Evolutionary conservation across 1,140 invertebrate genomes (phyloP), one percentile per base, ranked within the genome.

Genomic region (Yoshiicerus persimilis): DNA sequence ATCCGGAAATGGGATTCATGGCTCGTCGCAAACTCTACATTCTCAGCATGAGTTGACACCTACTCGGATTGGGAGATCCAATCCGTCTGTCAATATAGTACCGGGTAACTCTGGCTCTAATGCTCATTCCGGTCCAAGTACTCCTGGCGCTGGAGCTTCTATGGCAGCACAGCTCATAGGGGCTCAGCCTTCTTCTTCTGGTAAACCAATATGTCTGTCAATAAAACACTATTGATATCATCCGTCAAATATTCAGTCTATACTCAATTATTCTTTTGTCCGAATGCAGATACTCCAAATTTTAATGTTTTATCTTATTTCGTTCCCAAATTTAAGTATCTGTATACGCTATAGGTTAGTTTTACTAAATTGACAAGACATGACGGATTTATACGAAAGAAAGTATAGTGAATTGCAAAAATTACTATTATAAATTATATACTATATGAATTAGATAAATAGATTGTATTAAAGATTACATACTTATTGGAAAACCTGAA

Each of bases 11-110:
- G 90, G 89, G 16, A 36, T 90, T 87, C 87, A 88, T 64, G 90
- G 90, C 23, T 91, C 90, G 32, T 87, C 66, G 13, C 89, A 90
- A 87, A 90, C 90, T 27, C 86, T 91, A 13, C 88, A 90, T 38
- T 90, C 89, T 13, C 89, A 90, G 83, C 90, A 89, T 87, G 88
- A 89, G 41, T 32, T 84, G 75, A 86, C 83, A n/a, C 88, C 87
- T 62, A 23, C 85, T 25, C 38, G 36, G 41, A 30, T 88, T 34
- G 88, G 90, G 32, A n/a, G 89, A 20, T 91, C 90, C 25, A 91
- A 91, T 86, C 90, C 90, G 23, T 87, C 89, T 36, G 90, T 91
- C 10, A 91, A 91, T 64, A 75, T 91, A 36, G 84, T 86, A 34
- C 87, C 47, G 87, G 90, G 80, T 66, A 77, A n/a, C 32, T 80